These are phyloP conservation scores for Diadophis punctatus DNA, from an alignment of 2,113 vertebrate species.

Conservation along the genomic window DNA sequence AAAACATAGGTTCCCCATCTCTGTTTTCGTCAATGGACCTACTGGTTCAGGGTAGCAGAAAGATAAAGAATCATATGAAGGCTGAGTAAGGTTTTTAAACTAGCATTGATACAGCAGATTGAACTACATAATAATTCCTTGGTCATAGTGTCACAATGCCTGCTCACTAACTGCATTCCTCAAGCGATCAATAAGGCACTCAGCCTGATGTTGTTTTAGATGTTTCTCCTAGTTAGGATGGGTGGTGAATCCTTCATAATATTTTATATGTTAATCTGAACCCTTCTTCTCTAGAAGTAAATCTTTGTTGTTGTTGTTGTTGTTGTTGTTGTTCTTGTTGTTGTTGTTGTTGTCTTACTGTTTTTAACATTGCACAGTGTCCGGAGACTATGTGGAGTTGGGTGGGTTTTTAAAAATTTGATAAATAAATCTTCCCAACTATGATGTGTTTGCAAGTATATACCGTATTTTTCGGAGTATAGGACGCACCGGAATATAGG, in stretches of 20 bases:
- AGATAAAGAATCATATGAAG: neutral
- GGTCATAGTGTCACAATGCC: neutral
- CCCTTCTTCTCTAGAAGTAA: neutral
- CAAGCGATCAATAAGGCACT: neutral
- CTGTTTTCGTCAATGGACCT: neutral
- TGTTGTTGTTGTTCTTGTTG: too few relatives aligned
- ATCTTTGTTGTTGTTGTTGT: too few relatives aligned
- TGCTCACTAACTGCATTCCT: neutral
- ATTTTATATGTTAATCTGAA: neutral
- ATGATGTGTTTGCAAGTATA: neutral
- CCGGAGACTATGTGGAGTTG: neutral
- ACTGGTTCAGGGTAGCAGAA: too few relatives aligned
- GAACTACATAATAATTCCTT: neutral
- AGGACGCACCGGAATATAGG: too few relatives aligned
- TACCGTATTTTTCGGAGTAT: too few relatives aligned
- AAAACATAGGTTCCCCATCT: neutral
- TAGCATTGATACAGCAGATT: neutral
- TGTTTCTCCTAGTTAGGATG: neutral
- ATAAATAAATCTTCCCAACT: neutral
- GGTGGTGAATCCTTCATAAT: neutral
- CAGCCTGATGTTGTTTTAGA: neutral
- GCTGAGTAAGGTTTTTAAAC: neutral
- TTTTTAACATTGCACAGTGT: neutral
- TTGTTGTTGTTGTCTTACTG: neutral
- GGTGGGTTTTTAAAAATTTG: neutral